These are phyloP conservation scores for Paracentrotus lividus DNA, from an alignment of 53 echinoderm and acorn worm species.

Conservation along the genomic window DNA sequence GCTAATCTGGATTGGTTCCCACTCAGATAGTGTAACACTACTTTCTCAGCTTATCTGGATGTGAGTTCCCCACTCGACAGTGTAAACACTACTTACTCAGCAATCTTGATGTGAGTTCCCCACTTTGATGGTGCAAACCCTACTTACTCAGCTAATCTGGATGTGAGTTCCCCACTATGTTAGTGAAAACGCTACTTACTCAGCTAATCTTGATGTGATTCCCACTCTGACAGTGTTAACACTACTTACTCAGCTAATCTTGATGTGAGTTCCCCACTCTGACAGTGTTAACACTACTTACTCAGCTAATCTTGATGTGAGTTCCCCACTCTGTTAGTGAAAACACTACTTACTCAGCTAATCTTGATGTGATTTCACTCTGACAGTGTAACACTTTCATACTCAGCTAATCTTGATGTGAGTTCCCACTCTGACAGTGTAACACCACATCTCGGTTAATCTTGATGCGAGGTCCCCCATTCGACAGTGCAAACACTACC, in stretches of 20 bases:
- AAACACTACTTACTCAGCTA: too few relatives aligned
- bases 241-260: constrained; percentile 80
- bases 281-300: constrained; percentile 53
- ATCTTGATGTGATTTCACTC: constrained; percentile 81
- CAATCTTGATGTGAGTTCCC: too few relatives aligned
- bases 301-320: constrained; percentile 84
- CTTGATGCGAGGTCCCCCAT: too few relatives aligned
- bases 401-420: too few relatives aligned
- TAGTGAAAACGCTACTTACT: too few relatives aligned
- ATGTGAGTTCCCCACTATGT: constrained; percentile 74
- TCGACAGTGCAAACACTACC: too few relatives aligned
- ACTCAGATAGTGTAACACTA: constrained; percentile 16
- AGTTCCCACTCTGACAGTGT: too few relatives aligned
- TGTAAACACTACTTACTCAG: too few relatives aligned
- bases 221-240: not conserved
- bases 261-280: constrained; percentile 86
- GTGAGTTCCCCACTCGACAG: too few relatives aligned
- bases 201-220: too few relatives aligned
- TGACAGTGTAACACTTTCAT: too few relatives aligned
- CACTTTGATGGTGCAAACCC: not conserved
- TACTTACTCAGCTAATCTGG: not conserved
- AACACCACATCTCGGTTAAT: too few relatives aligned
- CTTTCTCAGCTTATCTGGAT: not conserved
- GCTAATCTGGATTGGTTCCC: constrained; percentile 82
- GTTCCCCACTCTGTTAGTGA: constrained; percentile 91